These are phyloP conservation scores for Penaeus monodon DNA, from an alignment of 2,888 invertebrate genomes.

Conservation along the genomic window DNA sequence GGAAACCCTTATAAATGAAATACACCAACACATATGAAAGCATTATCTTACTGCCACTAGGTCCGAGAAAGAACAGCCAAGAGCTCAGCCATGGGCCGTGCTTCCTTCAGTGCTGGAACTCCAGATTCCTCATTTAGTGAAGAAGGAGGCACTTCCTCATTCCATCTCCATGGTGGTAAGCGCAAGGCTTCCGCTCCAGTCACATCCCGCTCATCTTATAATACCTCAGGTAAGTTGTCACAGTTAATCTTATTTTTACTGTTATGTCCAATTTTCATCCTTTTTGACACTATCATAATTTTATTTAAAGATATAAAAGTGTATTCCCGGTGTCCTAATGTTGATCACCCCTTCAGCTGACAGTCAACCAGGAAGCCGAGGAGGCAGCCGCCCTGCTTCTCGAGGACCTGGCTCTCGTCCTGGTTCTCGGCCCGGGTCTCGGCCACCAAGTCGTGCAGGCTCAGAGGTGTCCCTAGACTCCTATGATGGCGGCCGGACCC, in stretches of 20 bases:
- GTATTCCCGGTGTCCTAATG: neutral
- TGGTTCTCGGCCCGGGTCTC: slow-evolving; percentile 81
- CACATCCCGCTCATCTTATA: slow-evolving; percentile 57
- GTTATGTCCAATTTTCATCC: slow-evolving; percentile 63
- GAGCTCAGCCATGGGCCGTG: slow-evolving; percentile 86
- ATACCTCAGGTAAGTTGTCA: slow-evolving; percentile 45
- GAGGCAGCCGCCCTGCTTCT: slow-evolving; percentile 67
- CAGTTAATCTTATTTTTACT: neutral
- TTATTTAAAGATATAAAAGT: neutral
- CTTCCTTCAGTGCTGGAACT: slow-evolving; percentile 86
- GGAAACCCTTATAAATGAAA: too few relatives aligned
- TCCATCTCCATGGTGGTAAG: slow-evolving; percentile 69
- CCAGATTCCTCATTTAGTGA: slow-evolving; percentile 91
- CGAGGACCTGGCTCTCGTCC: slow-evolving; percentile 76
- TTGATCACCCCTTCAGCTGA: slow-evolving; percentile 70
- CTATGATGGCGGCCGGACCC: slow-evolving; percentile 65
- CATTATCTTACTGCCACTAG: slow-evolving; percentile 72
- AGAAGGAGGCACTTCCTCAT: slow-evolving; percentile 80
- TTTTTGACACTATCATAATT: slow-evolving; percentile 6
- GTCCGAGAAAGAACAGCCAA: slow-evolving; percentile 92
- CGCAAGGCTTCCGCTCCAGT: slow-evolving; percentile 67
- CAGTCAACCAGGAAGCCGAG: slow-evolving; percentile 79
- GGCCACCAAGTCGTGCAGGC: slow-evolving; percentile 93
- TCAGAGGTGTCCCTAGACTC: slow-evolving; percentile 88
- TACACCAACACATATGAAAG: neutral